These are phyloP conservation scores for Rhodeus uyekii DNA, from an alignment of 2,797 vertebrate species.

Conservation along the genomic window DNA sequence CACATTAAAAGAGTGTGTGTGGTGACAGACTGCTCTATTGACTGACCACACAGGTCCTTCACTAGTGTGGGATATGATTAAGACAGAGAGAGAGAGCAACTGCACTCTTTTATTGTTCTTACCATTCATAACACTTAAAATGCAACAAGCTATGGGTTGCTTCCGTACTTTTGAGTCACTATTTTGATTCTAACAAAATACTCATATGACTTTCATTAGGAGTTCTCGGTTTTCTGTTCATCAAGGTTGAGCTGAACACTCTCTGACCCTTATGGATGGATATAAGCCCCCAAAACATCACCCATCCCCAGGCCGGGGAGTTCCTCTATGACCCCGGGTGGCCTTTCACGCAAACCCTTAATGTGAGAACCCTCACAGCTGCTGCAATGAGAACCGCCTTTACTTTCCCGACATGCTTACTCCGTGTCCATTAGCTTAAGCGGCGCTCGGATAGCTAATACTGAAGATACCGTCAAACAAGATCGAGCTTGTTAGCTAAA, in stretches of 20 bases:
- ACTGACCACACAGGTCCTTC: slow-evolving; percentile 47
- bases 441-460: slow-evolving; percentile 5
- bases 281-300: slow-evolving; percentile 30
- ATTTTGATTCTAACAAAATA: slow-evolving; percentile 20
- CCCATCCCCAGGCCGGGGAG: slow-evolving; percentile 23
- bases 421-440: slow-evolving; percentile 21
- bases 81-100: not conserved
- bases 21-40: slow-evolving; percentile 61
- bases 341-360: slow-evolving; percentile 39
- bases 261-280: slow-evolving; percentile 15
- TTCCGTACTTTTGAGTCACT: not conserved
- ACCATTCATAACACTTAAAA: not conserved
- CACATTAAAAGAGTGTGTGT: slow-evolving; percentile 49
- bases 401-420: not conserved
- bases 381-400: slow-evolving; percentile 12
- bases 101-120: not conserved
- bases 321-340: slow-evolving; percentile 43
- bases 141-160: not conserved
- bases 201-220: slow-evolving; percentile 52
- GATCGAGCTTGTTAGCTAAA: slow-evolving; percentile 43
- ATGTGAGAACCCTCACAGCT: slow-evolving; percentile 58
- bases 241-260: slow-evolving; percentile 27
- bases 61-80: slow-evolving; percentile 11
- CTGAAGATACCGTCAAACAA: slow-evolving; percentile 32
- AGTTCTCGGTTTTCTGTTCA: slow-evolving; percentile 37